These are phyloP conservation scores for Andrena hattorfiana DNA, from an alignment of 2,888 invertebrate genomes.

Conservation along the genomic window DNA sequence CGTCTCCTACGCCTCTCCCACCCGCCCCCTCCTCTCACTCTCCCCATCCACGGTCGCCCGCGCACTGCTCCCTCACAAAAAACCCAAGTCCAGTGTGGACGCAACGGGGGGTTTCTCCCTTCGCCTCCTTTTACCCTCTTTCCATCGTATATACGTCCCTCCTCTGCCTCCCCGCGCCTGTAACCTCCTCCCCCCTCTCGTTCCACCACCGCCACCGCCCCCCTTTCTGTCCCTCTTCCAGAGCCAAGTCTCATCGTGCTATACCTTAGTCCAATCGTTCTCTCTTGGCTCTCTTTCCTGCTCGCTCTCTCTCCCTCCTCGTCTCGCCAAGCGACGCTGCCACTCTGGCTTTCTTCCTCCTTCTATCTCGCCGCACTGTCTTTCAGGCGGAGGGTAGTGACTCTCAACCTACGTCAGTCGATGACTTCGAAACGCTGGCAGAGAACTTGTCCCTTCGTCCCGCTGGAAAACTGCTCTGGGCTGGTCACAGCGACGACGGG, in stretches of 20 bases:
- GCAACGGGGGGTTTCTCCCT: conserved; percentile 81
- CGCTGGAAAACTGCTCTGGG: not conserved
- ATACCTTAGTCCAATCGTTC: conserved; percentile 73
- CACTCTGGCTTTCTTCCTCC: conserved; percentile 33
- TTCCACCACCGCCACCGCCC: conserved; percentile 42
- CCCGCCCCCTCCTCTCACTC: conserved; percentile 21
- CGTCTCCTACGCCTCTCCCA: conserved; percentile 15
- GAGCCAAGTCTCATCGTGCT: conserved; percentile 67
- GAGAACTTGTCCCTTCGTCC: not conserved
- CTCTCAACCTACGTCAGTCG: conserved; percentile 72
- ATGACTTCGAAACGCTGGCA: conserved; percentile 38
- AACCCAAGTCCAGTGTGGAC: conserved; percentile 83
- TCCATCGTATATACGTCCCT: conserved; percentile 69
- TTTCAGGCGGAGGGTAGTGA: conserved; percentile 64
- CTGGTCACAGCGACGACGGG: not conserved
- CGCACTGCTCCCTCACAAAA: conserved; percentile 75
- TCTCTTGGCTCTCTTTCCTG: conserved; percentile 50
- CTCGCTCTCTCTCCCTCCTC: conserved; percentile 30
- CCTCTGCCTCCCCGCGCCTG: conserved; percentile 46
- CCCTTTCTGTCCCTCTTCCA: conserved; percentile 66
- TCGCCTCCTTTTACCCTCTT: conserved; percentile 78
- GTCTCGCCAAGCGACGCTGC: conserved; percentile 5
- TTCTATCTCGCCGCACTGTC: conserved; percentile 28
- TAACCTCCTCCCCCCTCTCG: conserved; percentile 32
- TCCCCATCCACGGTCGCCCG: conserved; percentile 51